Evolutionary conservation across 2,888 invertebrate species (phyloP).

Genomic region (Drosophila glabriapex): DNA sequence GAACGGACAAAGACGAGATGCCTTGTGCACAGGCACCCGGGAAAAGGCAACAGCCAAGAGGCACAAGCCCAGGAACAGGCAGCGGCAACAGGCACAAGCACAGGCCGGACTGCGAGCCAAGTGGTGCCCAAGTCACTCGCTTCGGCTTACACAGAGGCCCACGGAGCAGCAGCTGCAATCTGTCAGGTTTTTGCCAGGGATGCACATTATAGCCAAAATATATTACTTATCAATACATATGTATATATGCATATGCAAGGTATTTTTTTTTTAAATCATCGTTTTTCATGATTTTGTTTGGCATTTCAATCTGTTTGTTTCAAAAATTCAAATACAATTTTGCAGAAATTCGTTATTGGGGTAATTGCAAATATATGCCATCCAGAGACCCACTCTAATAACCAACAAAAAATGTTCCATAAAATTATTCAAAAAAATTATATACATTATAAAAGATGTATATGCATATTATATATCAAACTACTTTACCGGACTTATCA

Average conservation of each 20-base stretch:
- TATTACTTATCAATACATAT: neutral
- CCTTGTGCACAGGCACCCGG: constrained; percentile 36
- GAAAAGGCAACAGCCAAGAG: constrained; percentile 12
- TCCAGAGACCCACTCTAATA: neutral
- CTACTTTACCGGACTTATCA: neutral
- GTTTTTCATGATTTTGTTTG: neutral
- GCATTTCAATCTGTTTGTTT: neutral
- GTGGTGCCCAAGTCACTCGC: constrained; percentile 69
- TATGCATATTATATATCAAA: neutral
- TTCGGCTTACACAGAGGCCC: constrained; percentile 57
- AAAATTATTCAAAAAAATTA: neutral
- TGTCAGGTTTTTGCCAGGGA: constrained; percentile 53
- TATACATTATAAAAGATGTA: neutral
- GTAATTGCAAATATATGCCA: neutral
- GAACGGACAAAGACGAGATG: constrained; percentile 62
- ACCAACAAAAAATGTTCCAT: neutral
- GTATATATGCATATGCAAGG: neutral
- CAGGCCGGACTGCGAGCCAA: constrained; percentile 57
- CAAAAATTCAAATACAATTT: neutral
- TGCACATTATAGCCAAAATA: constrained; percentile 10
- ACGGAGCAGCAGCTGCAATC: constrained; percentile 69
- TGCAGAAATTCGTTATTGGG: neutral
- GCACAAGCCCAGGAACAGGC: constrained; percentile 32
- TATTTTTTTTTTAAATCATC: neutral
- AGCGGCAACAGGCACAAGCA: constrained; percentile 19